Base-by-base conservation (phyloP, 2,888 invertebrate genomes). In the Ophonus ardosiacus region DNA sequence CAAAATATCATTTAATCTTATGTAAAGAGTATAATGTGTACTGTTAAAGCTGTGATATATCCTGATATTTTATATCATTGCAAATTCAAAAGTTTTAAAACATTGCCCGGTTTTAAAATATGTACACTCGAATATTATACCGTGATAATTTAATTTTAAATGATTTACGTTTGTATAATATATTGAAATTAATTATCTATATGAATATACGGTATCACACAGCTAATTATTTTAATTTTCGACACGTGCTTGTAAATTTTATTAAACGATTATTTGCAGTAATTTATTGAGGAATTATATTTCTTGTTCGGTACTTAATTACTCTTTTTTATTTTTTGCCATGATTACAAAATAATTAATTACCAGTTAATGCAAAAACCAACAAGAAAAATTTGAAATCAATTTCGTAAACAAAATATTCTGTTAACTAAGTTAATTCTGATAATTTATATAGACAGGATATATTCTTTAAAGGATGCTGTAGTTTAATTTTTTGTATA, bases 141-240 rank as follows among this genome's bases (percentile, higher is more conserved):
- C 7, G 68, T 15, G 68, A 68, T 68, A 68, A 68, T 68, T 68
- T 40, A 68, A 68, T 68, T 68, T 68, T 38, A 40, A 68, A 68
- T 38, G 38, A 68, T 68, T 68, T 68, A 68, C 68, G 68, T 68
- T 68, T 38, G 40, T 68, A 38, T 31, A 68, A 68, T 68, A 68
- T 68, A 68, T 68, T 68, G 38, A 68, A 68, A 68, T 68, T 68
- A 68, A 68, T 68, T 68, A 68, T 68, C 68, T 68, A 38, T 18
- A 68, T 68, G 65, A 65, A 65, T 65, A 65, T 65, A 18, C 24
- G 38, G 68, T 38, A 68, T 40, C 31, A n/a, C 68, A 68, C 40
- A 38, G 38, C 68, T 68, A 68, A 68, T 68, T 68, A 68, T 68
- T 68, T 68, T 68, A 38, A 68, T 38, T 68, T 68, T 68, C 15